Conservation (phyloP, 2,113 vertebrate genomes). For the Gopherus evgoodei region DNA sequence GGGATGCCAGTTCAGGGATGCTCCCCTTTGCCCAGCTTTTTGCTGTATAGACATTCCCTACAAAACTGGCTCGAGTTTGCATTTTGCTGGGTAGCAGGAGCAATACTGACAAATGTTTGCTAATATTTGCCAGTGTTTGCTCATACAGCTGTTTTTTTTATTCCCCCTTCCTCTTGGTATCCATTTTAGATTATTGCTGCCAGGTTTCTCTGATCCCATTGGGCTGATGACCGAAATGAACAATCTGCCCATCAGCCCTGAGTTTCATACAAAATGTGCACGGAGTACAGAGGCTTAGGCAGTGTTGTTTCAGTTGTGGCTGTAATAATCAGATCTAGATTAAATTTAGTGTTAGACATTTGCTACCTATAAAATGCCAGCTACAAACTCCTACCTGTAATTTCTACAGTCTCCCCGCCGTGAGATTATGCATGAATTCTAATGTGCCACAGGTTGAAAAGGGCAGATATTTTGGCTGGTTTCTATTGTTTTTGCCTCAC, state of each 20-base stretch:
- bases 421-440: neutral
- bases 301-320: neutral
- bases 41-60: neutral
- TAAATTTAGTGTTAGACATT: neutral
- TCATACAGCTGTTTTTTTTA: neutral
- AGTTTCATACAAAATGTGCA: constrained; percentile 8
- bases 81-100: constrained; percentile 13
- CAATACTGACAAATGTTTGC: constrained; percentile 53
- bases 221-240: constrained; percentile 43
- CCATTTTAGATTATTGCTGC: constrained; percentile 41
- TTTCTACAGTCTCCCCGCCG: rapidly evolving
- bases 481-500: constrained; percentile 2
- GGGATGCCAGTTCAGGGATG: no score
- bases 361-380: neutral
- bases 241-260: neutral
- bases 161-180: constrained; percentile 19
- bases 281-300: neutral
- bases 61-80: neutral
- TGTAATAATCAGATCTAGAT: neutral
- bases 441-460: neutral
- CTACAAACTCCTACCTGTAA: neutral
- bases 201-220: constrained; percentile 7
- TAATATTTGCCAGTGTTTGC: constrained; percentile 54
- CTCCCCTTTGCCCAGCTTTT: neutral
- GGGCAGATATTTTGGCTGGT: neutral